Evolutionary conservation across 2,888 invertebrate species (phyloP), one percentile per base, ranked within the genome.

Genomic region (Agrochola lota): DNA sequence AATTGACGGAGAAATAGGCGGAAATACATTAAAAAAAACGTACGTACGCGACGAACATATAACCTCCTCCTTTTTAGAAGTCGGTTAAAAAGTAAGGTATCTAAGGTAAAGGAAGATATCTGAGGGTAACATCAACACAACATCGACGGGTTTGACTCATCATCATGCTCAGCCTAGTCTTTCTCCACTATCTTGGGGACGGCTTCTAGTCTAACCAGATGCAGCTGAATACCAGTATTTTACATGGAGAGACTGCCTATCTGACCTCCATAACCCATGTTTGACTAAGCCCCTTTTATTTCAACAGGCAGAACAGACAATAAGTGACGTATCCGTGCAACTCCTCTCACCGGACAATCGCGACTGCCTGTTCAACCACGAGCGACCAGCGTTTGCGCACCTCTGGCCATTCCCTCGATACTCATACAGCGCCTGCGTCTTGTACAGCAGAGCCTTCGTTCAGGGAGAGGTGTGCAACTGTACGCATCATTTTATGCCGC

Each of bases 401-500:
- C 80, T 88, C 17, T 95, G 95, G 95, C 95, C 97, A 0, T 97
- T 97, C 89, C 83, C 94, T 0, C 92, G 93, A 43, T 97, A 97
- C 88, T 97, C 97, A n/a, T 97, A 97, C 88, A 97, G 97, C 35
- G 96, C 97, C 0, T 98, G 98, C 88, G 92, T 97, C 2, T 95
- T 97, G 80, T 97, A 97, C 90, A 97, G 97, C 87, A 96, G 97
- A 77, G 97, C 97, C 0, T 91, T 96, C 71, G 95, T 96, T 3
- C 97, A 97, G 84, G 88, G 95, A 1, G 91, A 93, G 11, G 88
- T 95, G 15, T 98, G 98, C 87, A 97, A 97, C 87, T 98, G 98
- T 88, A 97, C 97, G 0, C 97, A 97, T 90, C 97, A 97, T 90
- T 96, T 97, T 71, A 97, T 97, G 96, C 97, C 97, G 2, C 93